Base-by-base conservation (phyloP, 2,888 invertebrate species). In the Agriopis marginaria region DNA sequence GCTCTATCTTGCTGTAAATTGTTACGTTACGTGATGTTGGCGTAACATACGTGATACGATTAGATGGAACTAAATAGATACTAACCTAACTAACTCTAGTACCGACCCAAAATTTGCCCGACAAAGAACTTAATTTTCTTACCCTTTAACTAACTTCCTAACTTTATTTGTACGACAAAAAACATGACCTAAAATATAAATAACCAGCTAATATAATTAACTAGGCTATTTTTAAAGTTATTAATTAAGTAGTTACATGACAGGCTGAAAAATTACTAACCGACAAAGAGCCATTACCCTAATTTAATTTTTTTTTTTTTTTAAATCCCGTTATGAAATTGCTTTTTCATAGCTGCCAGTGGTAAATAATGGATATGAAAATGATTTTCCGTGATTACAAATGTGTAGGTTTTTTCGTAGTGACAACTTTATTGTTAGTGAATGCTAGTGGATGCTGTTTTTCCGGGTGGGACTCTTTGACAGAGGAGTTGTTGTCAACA, bases 31-130 rank as follows among this genome's bases (percentile, higher is more conserved):
- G 56, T 63, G 74, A 78, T 60, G 66, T 76, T 68, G 70, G 61
- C 17, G 79, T 70, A 80, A 83, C 69, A 56, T 72, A 91, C 91
- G 92, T 91, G 91, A 86, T 80, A 72, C 76, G 86, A 89, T 90
- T 82, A 87, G 77, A 82, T 78, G 70, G 17, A 23, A 23, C 50
- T 47, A 61, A 10, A 42, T 54, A 32, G 51, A 47, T 66, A 63
- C 64, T 60, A 45, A 58, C 47, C 61, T 39, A 61, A 63, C 53
- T 67, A 32, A 66, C 51, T 66, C 66, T 63, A 72, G 68, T 76
- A 53, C 49, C 11, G 54, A 40, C 49, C 70, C 60, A 68, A 51
- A 71, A 66, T 12, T 71, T 56, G 47, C 47, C 44, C 54, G 14
- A 58, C 49, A 51, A 62, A 66, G 49, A 49, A 64, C 61, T 63